Base-by-base conservation (phyloP, 2,888 invertebrate genomes). In the Pterobdella sp. region DNA sequence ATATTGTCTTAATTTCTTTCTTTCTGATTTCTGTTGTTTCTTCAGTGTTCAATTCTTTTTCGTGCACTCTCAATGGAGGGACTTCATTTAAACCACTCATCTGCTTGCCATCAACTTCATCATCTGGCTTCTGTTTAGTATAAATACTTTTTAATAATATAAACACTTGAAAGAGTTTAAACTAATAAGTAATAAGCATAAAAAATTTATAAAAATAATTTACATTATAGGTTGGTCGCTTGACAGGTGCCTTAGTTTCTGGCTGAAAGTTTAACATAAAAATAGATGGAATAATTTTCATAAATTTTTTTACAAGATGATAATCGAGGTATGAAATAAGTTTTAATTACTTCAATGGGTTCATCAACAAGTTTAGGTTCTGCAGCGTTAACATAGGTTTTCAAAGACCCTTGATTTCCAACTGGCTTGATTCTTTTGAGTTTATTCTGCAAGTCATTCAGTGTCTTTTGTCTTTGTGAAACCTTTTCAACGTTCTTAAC, bases 121-220 rank as follows among this genome's bases (percentile, higher is more conserved):
- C 77, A 18, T 81, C 79, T 65, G 78, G 78, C 60, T 77, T 77
- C 66, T 79, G 78, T 32, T 77, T 78, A 32, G 73, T 7, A 18
- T 3, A 18, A 14, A 49, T 49, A 18, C 18, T 49, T 49, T 49
- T n/a, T n/a, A n/a, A n/a, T n/a, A n/a, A n/a, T n/a, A n/a, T n/a
- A n/a, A n/a, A n/a, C n/a, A n/a, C n/a, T n/a, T n/a, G n/a, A n/a
- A n/a, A n/a, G n/a, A n/a, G n/a, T n/a, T n/a, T n/a, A n/a, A n/a
- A n/a, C n/a, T n/a, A n/a, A n/a, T n/a, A n/a, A n/a, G n/a, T n/a
- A n/a, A n/a, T n/a, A n/a, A n/a, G n/a, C n/a, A n/a, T n/a, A n/a
- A n/a, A n/a, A n/a, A n/a, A n/a, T n/a, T n/a, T n/a, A n/a, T n/a
- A n/a, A n/a, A n/a, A n/a, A n/a, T n/a, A n/a, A n/a, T n/a, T n/a